Evolutionary conservation across 2,797 vertebrate genomes (phyloP), one percentile per base, ranked within the genome.

Genomic region (Enteromius radiatus): DNA sequence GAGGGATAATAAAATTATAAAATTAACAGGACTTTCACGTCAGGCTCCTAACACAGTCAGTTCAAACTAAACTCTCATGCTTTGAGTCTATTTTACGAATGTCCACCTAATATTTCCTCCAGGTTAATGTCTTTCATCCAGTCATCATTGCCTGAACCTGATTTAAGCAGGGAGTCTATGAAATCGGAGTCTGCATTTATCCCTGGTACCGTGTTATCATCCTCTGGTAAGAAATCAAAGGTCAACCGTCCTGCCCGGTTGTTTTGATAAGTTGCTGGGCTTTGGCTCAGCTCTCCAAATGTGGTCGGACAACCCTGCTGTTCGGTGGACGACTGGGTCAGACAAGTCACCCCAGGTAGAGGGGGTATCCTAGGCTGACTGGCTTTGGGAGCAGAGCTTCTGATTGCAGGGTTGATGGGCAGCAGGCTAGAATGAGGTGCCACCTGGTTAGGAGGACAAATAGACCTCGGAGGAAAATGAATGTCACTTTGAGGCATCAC

Each of bases 61-160:
- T 65, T 19, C 2, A 1, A 17, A 64, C 28, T 36, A 26, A 31
- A 69, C 61, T 78, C 76, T 77, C 71, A 31, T 49, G 26, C 71
- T 52, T 59, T 61, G 38, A 73, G 45, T 80, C 47, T 79, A 84
- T 80, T 86, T 96, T 93, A 99, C 0, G 96, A 95, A 87, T 97
- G 96, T 88, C 94, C 95, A n/a, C 97, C 97, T 87, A 99, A 93
- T 91, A 99, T 99, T 92, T 99, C 98, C 88, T 99, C 98, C 0
- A 99, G 93, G 89, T 98, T 99, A 87, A 99, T 99, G 88, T 99
- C 98, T 94, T 98, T 98, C 97, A 99, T 99, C 98, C 98, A 99
- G 94, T 99, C 98, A 69, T 99, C 98, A 0, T 96, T 98, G 79
- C 97, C 96, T 78, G 97, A 97, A 86, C 98, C 97, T 0, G 97